Conservation (phyloP, 1,140 invertebrate genomes). For the Druon quercuslanigerum region DNA sequence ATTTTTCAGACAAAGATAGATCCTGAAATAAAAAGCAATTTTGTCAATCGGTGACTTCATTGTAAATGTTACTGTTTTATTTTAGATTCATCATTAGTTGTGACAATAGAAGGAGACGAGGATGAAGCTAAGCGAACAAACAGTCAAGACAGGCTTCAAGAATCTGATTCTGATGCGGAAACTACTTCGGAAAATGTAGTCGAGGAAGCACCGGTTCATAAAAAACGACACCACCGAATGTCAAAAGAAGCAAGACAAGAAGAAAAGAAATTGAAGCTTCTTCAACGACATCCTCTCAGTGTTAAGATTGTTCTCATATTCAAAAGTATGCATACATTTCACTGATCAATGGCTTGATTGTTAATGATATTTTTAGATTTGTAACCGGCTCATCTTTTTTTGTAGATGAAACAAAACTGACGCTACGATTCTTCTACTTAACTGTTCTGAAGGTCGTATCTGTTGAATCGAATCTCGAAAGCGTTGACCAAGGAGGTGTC, state of each 20-base stretch:
- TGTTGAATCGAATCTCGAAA: constrained; percentile 78
- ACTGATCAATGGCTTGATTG: constrained; percentile 3
- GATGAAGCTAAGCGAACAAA: constrained; percentile 85
- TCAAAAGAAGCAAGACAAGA: constrained; percentile 79
- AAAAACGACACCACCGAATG: constrained; percentile 79
- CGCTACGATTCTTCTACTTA: constrained; percentile 79
- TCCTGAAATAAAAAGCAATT: no score
- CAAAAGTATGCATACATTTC: constrained; percentile 62
- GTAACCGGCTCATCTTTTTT: constrained; percentile 36
- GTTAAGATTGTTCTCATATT: constrained; percentile 80
- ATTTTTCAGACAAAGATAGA: no score
- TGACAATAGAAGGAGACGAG: constrained; percentile 85
- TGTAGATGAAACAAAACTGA: constrained; percentile 77
- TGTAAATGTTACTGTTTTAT: constrained; percentile 32
- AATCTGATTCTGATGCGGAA: constrained; percentile 81
- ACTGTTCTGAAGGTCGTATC: constrained; percentile 80
- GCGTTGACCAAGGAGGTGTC: constrained; percentile 59
- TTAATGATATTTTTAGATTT: not conserved
- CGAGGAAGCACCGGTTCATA: constrained; percentile 76
- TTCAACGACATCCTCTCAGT: constrained; percentile 85
- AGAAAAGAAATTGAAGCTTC: constrained; percentile 81
- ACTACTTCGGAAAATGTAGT: constrained; percentile 72
- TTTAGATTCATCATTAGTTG: constrained; percentile 74
- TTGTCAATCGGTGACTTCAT: not conserved
- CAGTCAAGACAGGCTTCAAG: constrained; percentile 78